phyloP scores from a whole-genome alignment of 2,113 vertebrate species.

The Amphilophus citrinellus region DNA sequence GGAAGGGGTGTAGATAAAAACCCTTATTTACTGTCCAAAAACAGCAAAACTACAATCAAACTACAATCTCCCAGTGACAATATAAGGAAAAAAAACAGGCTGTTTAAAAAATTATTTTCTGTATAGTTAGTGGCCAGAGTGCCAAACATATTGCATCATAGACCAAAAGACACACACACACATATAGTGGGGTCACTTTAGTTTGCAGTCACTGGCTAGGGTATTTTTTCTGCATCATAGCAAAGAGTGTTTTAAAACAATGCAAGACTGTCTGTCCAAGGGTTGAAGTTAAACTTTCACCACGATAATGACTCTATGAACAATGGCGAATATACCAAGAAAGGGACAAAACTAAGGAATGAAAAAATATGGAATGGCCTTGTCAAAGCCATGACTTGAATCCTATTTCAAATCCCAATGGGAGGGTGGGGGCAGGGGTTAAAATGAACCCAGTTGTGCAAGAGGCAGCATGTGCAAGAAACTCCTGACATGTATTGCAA shows the following conservation, averaged over 20 bases:
- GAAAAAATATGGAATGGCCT: background rate
- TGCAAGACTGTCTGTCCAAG: background rate
- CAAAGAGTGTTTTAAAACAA: background rate
- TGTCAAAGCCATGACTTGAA: background rate
- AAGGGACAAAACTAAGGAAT: background rate
- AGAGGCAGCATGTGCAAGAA: background rate
- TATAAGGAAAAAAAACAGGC: too few species aligned
- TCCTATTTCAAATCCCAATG: slow-evolving; percentile 2
- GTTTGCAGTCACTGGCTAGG: background rate
- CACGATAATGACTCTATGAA: background rate
- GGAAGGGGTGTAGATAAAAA: too few species aligned
- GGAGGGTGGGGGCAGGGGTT: background rate
- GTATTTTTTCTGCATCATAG: background rate
- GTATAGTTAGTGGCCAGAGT: too few species aligned
- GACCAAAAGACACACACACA: too few species aligned
- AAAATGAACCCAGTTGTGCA: background rate
- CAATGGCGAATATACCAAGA: background rate
- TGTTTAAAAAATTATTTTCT: too few species aligned
- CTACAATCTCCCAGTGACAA: too few species aligned
- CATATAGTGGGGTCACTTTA: too few species aligned
- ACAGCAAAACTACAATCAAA: too few species aligned
- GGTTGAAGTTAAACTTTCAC: background rate
- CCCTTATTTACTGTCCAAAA: too few species aligned
- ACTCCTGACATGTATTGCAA: background rate
- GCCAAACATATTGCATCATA: too few species aligned